Evolutionary conservation across 2,797 vertebrate species (phyloP).

Genomic region (Microctenopoma steveboyesi): DNA sequence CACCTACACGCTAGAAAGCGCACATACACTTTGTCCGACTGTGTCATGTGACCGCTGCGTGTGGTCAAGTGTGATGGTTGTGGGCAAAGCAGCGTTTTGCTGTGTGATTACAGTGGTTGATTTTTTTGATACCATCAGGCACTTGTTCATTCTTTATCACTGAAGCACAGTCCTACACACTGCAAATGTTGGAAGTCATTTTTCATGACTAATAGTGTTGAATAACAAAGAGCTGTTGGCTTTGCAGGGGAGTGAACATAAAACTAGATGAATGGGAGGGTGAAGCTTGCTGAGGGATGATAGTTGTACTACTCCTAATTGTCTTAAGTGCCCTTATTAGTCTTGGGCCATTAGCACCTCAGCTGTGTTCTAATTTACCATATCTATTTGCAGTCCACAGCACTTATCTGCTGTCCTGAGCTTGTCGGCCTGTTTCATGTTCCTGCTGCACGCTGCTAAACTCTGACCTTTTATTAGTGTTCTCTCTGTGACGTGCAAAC

Average conservation of each 20-base stretch:
- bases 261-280: constrained; percentile 33
- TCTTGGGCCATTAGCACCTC: constrained; percentile 59
- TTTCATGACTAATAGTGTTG: constrained; percentile 45
- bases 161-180: constrained; percentile 11
- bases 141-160: constrained; percentile 26
- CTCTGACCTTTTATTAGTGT: constrained; percentile 10
- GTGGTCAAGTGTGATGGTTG: constrained; percentile 16
- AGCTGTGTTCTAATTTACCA: constrained; percentile 43
- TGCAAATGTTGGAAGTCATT: constrained; percentile 24
- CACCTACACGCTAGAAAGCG: constrained; percentile 9
- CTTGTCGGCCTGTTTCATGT: neutral
- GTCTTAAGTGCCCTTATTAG: constrained; percentile 63
- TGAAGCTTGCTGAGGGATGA: constrained; percentile 40
- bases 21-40: constrained; percentile 15
- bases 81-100: neutral
- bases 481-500: constrained; percentile 42
- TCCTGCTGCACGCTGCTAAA: neutral
- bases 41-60: neutral
- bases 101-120: constrained; percentile 9
- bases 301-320: constrained; percentile 50
- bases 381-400: constrained; percentile 31
- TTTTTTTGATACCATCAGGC: neutral
- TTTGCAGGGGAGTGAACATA: constrained; percentile 41
- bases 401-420: constrained; percentile 5
- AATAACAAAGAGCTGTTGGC: constrained; percentile 36